Conservation (phyloP, 2,113 vertebrate species). For the Sander vitreus region DNA sequence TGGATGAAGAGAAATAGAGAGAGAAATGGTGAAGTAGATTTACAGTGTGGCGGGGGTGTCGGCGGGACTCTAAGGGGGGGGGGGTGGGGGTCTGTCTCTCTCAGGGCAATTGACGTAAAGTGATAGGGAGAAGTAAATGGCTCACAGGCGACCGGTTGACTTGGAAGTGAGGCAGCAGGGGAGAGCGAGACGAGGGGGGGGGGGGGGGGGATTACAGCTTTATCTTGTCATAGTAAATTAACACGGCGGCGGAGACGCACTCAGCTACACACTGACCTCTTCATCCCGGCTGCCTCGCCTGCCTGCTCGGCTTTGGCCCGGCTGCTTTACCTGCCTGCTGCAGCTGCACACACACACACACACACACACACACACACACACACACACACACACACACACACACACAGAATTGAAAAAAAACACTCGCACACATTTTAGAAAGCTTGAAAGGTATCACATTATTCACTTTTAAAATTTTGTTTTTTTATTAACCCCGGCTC, state of each 20-base stretch:
- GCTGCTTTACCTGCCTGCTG: constrained; percentile 50
- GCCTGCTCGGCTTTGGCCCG: constrained; percentile 80
- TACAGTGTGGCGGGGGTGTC: constrained; percentile 80
- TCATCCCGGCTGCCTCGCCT: constrained; percentile 82
- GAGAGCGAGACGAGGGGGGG: background rate
- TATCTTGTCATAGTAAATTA: constrained; percentile 99
- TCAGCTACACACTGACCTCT: constrained; percentile 93
- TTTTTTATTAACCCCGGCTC: background rate
- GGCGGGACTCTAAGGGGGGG: constrained; percentile 37
- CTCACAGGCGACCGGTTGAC: constrained; percentile 85
- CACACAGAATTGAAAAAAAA: background rate
- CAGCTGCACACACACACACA: constrained; percentile 34
- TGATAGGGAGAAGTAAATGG: constrained; percentile 89
- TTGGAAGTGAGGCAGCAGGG: constrained; percentile 66
- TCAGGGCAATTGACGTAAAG: constrained; percentile 90
- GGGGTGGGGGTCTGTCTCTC: constrained; percentile 85
- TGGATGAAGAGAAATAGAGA: constrained; percentile 55
- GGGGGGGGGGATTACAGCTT: constrained; percentile 92
- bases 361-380: constrained; percentile 16
- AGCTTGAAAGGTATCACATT: constrained; percentile 49
- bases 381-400: constrained; percentile 3
- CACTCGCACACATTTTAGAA: constrained; percentile 24
- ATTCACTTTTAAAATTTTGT: constrained; percentile 32
- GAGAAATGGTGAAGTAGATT: constrained; percentile 82
- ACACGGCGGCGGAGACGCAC: constrained; percentile 83